Percentiles rank a stretch among this genome's conserved stretches.
Conservation (phyloP, 2,888 invertebrate species). For the Xestoiulus laeticollis region DNA sequence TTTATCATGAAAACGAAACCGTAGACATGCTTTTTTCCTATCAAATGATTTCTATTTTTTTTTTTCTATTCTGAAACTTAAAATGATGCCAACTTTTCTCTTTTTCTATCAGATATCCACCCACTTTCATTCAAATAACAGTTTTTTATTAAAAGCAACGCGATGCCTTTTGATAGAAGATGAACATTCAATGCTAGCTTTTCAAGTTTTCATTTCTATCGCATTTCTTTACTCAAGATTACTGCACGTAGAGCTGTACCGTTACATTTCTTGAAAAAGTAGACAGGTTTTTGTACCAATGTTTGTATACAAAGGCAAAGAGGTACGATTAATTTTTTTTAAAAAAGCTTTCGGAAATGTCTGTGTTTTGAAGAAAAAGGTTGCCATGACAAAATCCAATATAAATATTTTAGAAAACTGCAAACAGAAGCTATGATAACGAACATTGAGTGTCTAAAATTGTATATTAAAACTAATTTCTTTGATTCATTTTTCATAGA, state of each 20-base stretch:
- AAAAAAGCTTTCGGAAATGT: not conserved
- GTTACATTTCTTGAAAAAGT: not conserved
- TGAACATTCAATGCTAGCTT: not conserved
- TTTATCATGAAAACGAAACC: not conserved
- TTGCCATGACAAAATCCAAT: not conserved
- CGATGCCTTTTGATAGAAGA: conserved; percentile 5
- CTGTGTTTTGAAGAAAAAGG: not conserved
- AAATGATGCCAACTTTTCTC: conserved; percentile 7
- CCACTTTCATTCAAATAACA: not conserved
- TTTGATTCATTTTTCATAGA: too few species aligned
- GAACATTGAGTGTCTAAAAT: not conserved
- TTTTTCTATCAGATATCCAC: not conserved
- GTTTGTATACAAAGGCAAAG: not conserved
- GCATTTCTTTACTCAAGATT: not conserved
- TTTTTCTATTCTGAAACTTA: not conserved
- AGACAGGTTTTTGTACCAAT: not conserved
- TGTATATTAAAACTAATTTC: too few species aligned
- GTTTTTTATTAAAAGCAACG: conserved; percentile 12
- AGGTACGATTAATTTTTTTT: conserved; percentile 3
- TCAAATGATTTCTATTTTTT: not conserved
- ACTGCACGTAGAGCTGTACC: not conserved
- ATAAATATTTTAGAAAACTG: not conserved
- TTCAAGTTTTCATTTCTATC: not conserved
- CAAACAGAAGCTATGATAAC: not conserved
- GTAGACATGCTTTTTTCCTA: not conserved